Base-by-base conservation (phyloP, 2,888 invertebrate species). In the Lathronympha strigana region DNA sequence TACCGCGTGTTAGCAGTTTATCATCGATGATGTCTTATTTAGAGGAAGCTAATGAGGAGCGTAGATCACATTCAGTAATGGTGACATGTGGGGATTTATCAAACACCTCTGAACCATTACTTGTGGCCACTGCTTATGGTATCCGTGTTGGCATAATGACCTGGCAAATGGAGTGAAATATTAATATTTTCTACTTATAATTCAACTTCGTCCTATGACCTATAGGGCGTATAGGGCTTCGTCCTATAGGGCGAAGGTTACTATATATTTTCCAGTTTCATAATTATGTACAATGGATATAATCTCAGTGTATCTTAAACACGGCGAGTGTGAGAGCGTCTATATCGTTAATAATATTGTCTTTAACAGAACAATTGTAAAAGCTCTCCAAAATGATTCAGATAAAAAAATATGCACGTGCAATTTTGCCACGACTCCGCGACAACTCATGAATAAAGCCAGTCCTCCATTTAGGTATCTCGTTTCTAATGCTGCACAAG, bases 51-150 rank as follows among this genome's bases (percentile, higher is more conserved):
- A 91, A 92, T 90, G 90, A 90, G 87, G 77, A 76, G 74, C 87
- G 84, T 91, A 90, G 86, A 90, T 91, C 91, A 90, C 87, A 82
- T 84, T 83, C 77, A 79, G 86, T 90, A 90, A 90, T 90, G 83
- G 86, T 81, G 90, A 90, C 90, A 84, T 72, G 73, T 69, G 77
- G 72, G 82, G 73, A 90, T 91, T 87, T 88, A 89, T 92, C 90
- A 90, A 86, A 87, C 88, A 88, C 87, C 86, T 88, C 86, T 86
- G 79, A 85, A 83, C 84, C 84, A 86, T 86, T 86, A 91, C 82
- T 87, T 89, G 90, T 89, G 82, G 72, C 75, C 72, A 79, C 81
- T 60, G 83, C 89, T 91, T 90, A 89, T 82, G 81, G 77, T 81
- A 85, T 86, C 84, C 84, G 74, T 91, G 91, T 91, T 88, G 87